Evolutionary conservation across 1,140 invertebrate genomes (phyloP).

Genomic region (Steinernema feltiae): DNA sequence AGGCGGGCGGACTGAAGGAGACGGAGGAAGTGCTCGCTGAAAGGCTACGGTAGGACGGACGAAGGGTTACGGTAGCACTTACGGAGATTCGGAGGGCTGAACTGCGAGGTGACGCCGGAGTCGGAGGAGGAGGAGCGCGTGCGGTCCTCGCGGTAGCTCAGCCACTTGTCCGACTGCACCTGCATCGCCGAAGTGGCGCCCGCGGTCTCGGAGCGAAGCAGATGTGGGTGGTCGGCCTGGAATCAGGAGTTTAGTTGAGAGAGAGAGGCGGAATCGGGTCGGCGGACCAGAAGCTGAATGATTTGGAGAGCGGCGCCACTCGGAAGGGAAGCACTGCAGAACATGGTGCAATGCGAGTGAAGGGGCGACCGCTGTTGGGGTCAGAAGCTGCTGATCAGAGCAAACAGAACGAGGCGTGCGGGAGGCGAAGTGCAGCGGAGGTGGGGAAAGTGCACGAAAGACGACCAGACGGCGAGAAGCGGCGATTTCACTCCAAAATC

Average conservation of each 20-base stretch:
- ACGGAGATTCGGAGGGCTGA: not conserved
- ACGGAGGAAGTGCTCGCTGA: conserved; percentile 2
- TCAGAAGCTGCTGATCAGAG: not conserved
- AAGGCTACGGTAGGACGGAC: not conserved
- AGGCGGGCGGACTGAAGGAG: not conserved
- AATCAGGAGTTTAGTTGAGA: not conserved
- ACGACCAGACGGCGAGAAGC: too few species aligned
- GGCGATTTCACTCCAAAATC: too few species aligned
- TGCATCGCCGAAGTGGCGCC: conserved; percentile 1
- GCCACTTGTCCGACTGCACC: not conserved
- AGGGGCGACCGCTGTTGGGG: not conserved
- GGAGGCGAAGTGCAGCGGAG: not conserved
- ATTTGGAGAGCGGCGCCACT: not conserved
- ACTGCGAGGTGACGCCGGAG: conserved; percentile 2
- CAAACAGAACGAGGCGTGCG: too few species aligned
- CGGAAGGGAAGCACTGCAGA: not conserved
- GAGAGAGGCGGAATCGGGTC: not conserved
- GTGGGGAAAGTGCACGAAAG: not conserved
- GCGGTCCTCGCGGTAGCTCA: not conserved
- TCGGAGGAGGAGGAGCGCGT: not conserved
- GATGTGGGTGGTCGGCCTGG: not conserved
- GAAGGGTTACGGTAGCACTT: not conserved
- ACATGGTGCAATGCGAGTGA: not conserved
- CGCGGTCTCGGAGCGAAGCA: conserved; percentile 1
- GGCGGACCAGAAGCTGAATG: not conserved